Evolutionary conservation across 2,888 invertebrate genomes (phyloP).

Genomic region (Phortica okadai): DNA sequence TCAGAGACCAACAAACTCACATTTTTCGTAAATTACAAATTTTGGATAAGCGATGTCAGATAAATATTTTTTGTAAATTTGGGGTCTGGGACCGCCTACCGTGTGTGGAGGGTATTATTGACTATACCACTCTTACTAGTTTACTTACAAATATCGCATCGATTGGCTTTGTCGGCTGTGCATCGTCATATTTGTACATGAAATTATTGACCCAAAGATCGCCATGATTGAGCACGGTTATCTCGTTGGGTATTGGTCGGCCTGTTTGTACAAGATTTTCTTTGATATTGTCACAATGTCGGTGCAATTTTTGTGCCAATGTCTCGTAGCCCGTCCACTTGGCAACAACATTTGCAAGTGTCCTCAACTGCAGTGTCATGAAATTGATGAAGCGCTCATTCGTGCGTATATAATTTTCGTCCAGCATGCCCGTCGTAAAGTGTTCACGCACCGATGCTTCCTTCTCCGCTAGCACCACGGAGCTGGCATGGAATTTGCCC

Average conservation of each 20-base stretch:
- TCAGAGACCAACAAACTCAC: too few species aligned
- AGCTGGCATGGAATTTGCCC: slow-evolving; percentile 79
- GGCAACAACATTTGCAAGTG: slow-evolving; percentile 73
- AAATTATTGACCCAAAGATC: slow-evolving; percentile 79
- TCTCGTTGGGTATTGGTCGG: slow-evolving; percentile 61
- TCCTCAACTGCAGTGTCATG: slow-evolving; percentile 67
- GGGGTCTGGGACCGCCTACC: too few species aligned
- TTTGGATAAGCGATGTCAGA: too few species aligned
- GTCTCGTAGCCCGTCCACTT: slow-evolving; percentile 77
- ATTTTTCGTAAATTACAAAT: too few species aligned
- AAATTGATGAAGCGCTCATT: slow-evolving; percentile 71
- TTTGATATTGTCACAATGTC: slow-evolving; percentile 69
- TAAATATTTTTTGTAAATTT: too few species aligned
- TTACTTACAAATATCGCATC: slow-evolving; percentile 77
- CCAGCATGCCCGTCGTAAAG: slow-evolving; percentile 72
- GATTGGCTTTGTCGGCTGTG: slow-evolving; percentile 68
- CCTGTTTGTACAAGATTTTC: slow-evolving; percentile 72
- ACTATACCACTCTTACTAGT: too few species aligned
- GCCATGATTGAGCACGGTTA: slow-evolving; percentile 78
- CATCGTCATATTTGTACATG: slow-evolving; percentile 77
- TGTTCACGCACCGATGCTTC: slow-evolving; percentile 66
- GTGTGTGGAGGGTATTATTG: too few species aligned
- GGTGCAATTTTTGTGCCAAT: slow-evolving; percentile 75
- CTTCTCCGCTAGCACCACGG: slow-evolving; percentile 78
- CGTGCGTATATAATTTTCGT: slow-evolving; percentile 70